Evolutionary conservation across 2,113 vertebrate genomes (phyloP), one percentile per base, ranked within the genome.

Genomic region (Oreotrochilus melanogaster): DNA sequence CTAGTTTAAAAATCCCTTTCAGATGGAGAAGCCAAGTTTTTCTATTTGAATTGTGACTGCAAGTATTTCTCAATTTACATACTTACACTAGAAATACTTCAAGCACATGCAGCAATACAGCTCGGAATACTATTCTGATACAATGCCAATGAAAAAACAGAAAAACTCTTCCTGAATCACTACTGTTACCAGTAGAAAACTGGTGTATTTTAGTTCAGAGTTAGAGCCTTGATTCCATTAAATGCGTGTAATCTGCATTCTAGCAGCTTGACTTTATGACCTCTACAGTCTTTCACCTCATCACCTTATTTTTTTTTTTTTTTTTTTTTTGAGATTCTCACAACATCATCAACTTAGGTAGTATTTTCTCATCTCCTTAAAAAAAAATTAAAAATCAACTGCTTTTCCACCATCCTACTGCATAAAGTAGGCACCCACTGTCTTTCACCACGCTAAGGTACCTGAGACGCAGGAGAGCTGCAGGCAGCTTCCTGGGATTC

Each of bases 401-500:
- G 31, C 50, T 86, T 58, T 14, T 73, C 54, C 48, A 35, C 24
- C 48, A 54, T 4, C 12, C 14, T 10, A 65, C 18, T 7, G 18
- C 66, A 23, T 10, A 21, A 16, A 57, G 24, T 0, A 21, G 25
- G 50, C 18, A 56, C 39, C 25, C 2, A 2, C 23, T 31, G 35
- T 30, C 17, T 84, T 69, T 15, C 14, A 45, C 25, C 15, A 13
- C 0, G 2, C 14, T 33, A 6, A 23, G 33, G 42, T 13, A 57
- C 13, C 18, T 4, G n/a, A 33, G 25, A 72, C 18, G 24, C 1
- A 0, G n/a, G 42, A 79, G 37, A 72, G 6, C 6, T 0, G 2
- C 60, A 16, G 23, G 28, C 61, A 56, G 42, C 60, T 74, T 72
- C 54, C 42, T 3, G 8, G 22, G 39, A 37, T 37, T 37, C 35